These are phyloP conservation scores for Macquaria australasica DNA, from an alignment of 2,113 vertebrate genomes.

Conservation along the genomic window DNA sequence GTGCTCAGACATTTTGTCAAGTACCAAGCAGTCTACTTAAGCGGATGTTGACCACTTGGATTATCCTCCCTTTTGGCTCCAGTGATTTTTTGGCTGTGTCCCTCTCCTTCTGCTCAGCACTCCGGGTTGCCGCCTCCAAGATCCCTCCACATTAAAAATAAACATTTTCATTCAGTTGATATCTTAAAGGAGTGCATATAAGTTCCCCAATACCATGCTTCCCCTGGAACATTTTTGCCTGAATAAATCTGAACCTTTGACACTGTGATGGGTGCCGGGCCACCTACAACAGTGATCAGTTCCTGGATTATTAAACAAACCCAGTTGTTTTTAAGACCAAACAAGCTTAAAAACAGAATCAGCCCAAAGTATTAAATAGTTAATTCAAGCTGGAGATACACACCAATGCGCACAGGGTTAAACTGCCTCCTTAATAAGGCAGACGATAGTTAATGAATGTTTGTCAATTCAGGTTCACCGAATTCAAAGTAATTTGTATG, in stretches of 20 bases:
- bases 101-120: conserved; percentile 45
- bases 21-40: conserved; percentile 45
- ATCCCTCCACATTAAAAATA: conserved; percentile 26
- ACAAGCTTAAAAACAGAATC: conserved; percentile 4
- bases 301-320: background rate
- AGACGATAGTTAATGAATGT: background rate
- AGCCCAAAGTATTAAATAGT: background rate
- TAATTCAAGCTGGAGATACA: conserved; percentile 3
- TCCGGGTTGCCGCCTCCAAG: conserved; percentile 11
- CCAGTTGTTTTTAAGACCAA: background rate
- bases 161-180: conserved; percentile 5
- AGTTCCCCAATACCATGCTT: background rate
- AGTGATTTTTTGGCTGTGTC: conserved; percentile 42
- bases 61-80: conserved; percentile 54
- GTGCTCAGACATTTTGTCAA: conserved; percentile 36
- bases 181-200: background rate
- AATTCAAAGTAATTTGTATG: background rate
- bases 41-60: conserved; percentile 55
- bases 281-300: background rate
- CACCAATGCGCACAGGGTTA: background rate
- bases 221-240: background rate
- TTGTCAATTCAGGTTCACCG: background rate
- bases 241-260: background rate
- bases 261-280: background rate
- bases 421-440: background rate